Evolutionary conservation across 2,113 vertebrate species (phyloP).

Genomic region (Nanorana parkeri): DNA sequence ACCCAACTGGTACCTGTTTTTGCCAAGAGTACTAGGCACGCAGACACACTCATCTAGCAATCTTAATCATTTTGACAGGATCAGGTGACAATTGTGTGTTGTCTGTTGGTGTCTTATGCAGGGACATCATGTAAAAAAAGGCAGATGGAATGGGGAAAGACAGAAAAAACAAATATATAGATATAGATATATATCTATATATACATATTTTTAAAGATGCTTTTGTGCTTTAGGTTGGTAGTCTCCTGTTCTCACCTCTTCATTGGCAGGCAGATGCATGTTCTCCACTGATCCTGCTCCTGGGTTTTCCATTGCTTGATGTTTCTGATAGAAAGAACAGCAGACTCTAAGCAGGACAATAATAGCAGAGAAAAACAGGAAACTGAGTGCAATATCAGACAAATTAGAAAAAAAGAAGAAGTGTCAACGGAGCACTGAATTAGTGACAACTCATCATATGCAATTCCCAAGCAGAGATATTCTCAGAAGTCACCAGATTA

Average conservation of each 20-base stretch:
- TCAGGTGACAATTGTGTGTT: too few relatives aligned
- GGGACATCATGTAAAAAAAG: too few relatives aligned
- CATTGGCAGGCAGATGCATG: neutral
- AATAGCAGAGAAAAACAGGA: conserved; percentile 5
- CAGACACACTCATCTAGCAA: too few relatives aligned
- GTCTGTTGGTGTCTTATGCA: too few relatives aligned
- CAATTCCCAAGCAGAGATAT: neutral
- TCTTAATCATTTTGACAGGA: too few relatives aligned
- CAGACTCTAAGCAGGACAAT: conserved; percentile 2
- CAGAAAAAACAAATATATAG: too few relatives aligned
- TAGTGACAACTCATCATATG: neutral
- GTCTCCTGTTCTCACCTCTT: conserved; percentile 20
- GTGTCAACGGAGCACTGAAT: neutral
- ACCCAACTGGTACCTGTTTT: too few relatives aligned
- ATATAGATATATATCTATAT: too few relatives aligned
- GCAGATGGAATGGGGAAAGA: too few relatives aligned
- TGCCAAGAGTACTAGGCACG: too few relatives aligned
- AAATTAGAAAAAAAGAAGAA: conserved; percentile 4
- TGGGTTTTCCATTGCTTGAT: conserved; percentile 25
- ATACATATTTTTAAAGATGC: too few relatives aligned
- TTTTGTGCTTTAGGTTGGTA: too few relatives aligned
- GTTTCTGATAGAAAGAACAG: conserved; percentile 1
- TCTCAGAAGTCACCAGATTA: neutral
- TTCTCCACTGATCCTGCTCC: neutral
- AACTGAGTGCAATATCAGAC: neutral